phyloP scores from a whole-genome alignment of 2,113 vertebrate genomes.

The Varanus komodoensis region DNA sequence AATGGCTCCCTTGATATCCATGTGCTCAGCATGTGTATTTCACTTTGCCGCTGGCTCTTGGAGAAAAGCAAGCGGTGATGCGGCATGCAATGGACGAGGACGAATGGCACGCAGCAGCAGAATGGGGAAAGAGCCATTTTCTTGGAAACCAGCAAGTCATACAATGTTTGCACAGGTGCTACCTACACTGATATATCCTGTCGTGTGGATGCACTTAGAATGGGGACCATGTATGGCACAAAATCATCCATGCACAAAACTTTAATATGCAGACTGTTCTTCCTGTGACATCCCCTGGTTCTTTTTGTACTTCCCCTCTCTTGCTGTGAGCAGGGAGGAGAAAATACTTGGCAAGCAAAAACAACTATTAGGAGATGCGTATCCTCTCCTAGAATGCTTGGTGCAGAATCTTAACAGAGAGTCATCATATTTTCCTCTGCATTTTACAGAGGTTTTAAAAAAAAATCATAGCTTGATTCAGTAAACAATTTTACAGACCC shows the following conservation, averaged over 20 bases:
- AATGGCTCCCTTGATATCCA: conserved; percentile 65
- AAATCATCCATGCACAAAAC: not conserved
- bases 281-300: not conserved
- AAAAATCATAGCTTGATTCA: not conserved
- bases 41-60: conserved; percentile 55
- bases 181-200: not conserved
- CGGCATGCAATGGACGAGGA: not conserved
- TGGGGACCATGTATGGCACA: not conserved
- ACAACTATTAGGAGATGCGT: not conserved
- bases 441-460: not conserved
- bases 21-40: conserved; percentile 64
- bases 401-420: not conserved
- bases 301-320: too few relatives aligned
- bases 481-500: not conserved
- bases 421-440: too few relatives aligned
- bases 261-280: not conserved
- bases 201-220: not conserved
- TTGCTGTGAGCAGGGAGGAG: not conserved
- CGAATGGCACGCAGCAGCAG: not conserved
- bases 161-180: not conserved
- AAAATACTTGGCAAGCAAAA: not conserved
- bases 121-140: conserved; percentile 10
- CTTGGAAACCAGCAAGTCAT: not conserved
- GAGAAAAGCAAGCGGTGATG: conserved; percentile 24
- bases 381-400: not conserved